Conservation (phyloP, 2,113 vertebrate species). For the Irena cyanogastra region DNA sequence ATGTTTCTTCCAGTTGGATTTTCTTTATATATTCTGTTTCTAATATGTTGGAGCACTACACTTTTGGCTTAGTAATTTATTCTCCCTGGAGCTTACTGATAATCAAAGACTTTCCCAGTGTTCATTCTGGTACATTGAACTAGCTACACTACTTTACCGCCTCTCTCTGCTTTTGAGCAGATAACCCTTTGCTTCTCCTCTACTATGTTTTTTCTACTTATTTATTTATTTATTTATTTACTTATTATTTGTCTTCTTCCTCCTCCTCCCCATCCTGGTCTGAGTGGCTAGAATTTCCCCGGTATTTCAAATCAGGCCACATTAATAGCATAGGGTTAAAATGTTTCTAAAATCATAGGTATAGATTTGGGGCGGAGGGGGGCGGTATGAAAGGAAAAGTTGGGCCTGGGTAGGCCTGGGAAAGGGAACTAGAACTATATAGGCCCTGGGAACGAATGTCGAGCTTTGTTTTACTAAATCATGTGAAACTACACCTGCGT, state of each 20-base stretch:
- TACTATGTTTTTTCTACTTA: background rate
- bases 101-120: background rate
- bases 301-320: background rate
- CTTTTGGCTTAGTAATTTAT: background rate
- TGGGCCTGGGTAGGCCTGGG: too few species aligned
- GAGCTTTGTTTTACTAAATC: too few species aligned
- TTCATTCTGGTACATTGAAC: background rate
- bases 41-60: accelerated
- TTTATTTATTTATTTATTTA: too few species aligned
- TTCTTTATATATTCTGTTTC: background rate
- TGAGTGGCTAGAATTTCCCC: background rate
- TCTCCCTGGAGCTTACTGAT: background rate
- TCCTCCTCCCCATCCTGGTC: accelerated
- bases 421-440: too few species aligned
- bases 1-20: background rate
- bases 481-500: too few species aligned
- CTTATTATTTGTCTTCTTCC: accelerated
- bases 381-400: too few species aligned
- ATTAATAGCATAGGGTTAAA: too few species aligned
- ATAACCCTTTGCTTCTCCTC: background rate
- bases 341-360: too few species aligned
- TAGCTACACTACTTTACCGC: accelerated
- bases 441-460: too few species aligned
- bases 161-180: background rate
- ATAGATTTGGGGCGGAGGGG: too few species aligned